A percentile compares a stretch with the other conserved stretches of the same genome.
Conservation (phyloP, 1,140 invertebrate species). For the Thaumetopoea pityocampa region DNA sequence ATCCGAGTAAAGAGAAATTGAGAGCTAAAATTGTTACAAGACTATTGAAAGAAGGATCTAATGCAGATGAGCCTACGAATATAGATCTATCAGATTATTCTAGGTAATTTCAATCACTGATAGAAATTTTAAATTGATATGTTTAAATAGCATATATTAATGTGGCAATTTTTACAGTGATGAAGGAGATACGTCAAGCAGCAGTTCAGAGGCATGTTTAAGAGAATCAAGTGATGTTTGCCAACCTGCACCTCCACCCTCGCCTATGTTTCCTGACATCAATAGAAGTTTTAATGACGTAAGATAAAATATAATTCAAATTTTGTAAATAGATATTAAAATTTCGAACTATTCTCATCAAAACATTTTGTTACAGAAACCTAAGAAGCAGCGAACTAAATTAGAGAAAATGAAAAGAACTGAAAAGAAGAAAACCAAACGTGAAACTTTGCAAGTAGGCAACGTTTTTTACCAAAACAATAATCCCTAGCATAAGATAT, state of each 20-base stretch:
- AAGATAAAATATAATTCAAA: slow-evolving; percentile 5
- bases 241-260: slow-evolving; percentile 59
- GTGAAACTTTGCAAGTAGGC: slow-evolving; percentile 57
- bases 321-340: no score
- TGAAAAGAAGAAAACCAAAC: slow-evolving; percentile 63
- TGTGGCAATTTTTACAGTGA: slow-evolving; percentile 74
- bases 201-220: slow-evolving; percentile 71
- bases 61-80: slow-evolving; percentile 90
- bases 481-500: neutral
- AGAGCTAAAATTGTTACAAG: slow-evolving; percentile 87
- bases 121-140: neutral
- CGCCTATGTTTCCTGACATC: slow-evolving; percentile 55
- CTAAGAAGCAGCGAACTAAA: slow-evolving; percentile 45
- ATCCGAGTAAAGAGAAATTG: slow-evolving; percentile 89
- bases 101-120: slow-evolving; percentile 76
- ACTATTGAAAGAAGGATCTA: slow-evolving; percentile 88
- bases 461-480: neutral
- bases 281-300: slow-evolving; percentile 39
- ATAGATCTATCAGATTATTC: slow-evolving; percentile 91
- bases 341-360: neutral
- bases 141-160: slow-evolving; percentile 7
- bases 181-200: slow-evolving; percentile 85
- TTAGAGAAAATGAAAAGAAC: slow-evolving; percentile 60
- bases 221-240: slow-evolving; percentile 30
- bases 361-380: slow-evolving; percentile 47